Conservation (phyloP, 2,113 vertebrate genomes). For the Pan troglodytes region DNA sequence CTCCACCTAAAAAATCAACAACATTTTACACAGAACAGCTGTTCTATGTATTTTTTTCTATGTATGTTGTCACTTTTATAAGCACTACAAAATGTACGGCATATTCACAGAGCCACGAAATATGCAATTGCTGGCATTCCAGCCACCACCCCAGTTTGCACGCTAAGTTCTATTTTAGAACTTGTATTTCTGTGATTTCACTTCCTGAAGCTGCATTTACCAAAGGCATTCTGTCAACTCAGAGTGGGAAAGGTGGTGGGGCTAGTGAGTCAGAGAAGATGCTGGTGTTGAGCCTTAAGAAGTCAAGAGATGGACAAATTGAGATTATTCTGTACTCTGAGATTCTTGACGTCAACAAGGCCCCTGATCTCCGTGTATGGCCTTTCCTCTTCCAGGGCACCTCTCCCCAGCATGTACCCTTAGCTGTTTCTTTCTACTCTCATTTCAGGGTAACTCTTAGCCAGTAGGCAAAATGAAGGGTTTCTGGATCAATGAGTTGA, state of each 20-base stretch:
- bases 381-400: neutral
- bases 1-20: constrained; percentile 19
- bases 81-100: neutral
- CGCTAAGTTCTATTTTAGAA: neutral
- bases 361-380: neutral
- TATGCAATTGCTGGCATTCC: neutral
- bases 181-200: neutral
- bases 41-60: neutral
- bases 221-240: neutral
- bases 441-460: neutral
- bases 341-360: neutral
- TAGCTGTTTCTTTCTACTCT: neutral
- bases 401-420: fast-evolving
- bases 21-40: neutral
- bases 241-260: neutral
- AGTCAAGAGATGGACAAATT: neutral
- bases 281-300: neutral
- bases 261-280: neutral
- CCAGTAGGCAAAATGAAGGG: neutral
- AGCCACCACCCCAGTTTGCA: neutral
- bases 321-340: neutral
- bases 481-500: neutral
- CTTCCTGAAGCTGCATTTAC: neutral
- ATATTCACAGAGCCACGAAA: neutral
- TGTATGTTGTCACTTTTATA: too few relatives aligned